Conservation (phyloP, 2,113 vertebrate species). For the Poicephalus gulielmi region DNA sequence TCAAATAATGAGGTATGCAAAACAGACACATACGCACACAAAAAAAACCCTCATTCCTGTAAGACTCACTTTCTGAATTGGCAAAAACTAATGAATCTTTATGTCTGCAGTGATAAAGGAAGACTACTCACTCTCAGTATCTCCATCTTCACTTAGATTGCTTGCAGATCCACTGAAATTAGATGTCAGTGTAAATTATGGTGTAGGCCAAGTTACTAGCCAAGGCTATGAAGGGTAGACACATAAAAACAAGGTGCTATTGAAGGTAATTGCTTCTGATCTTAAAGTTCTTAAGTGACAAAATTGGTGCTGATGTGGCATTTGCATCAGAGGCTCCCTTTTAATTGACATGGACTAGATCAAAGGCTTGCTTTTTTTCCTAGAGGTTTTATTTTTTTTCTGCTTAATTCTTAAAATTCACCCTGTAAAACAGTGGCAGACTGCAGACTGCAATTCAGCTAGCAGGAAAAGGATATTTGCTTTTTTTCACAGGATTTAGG, state of each 20-base stretch:
- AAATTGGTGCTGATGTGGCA: constrained; percentile 87
- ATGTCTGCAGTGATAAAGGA: constrained; percentile 75
- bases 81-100: constrained; percentile 80
- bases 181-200: constrained; percentile 95
- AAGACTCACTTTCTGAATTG: constrained; percentile 67
- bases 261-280: constrained; percentile 88
- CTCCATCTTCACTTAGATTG: constrained; percentile 82
- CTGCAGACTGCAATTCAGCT: background rate
- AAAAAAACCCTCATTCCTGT: constrained; percentile 27
- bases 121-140: constrained; percentile 72
- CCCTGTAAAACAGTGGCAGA: constrained; percentile 2
- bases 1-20: constrained; percentile 75
- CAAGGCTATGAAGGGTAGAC: constrained; percentile 77
- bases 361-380: background rate
- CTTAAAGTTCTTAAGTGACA: constrained; percentile 80
- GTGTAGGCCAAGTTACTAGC: constrained; percentile 75
- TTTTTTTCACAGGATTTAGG: background rate
- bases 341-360: constrained; percentile 78
- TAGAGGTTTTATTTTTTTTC: constrained; percentile 26
- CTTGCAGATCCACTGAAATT: constrained; percentile 87
- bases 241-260: constrained; percentile 82
- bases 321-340: constrained; percentile 78
- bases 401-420: constrained; percentile 53
- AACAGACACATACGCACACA: background rate
- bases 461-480: background rate